Base-by-base conservation (phyloP, 2,888 invertebrate species). In the Morinoia aosen region DNA sequence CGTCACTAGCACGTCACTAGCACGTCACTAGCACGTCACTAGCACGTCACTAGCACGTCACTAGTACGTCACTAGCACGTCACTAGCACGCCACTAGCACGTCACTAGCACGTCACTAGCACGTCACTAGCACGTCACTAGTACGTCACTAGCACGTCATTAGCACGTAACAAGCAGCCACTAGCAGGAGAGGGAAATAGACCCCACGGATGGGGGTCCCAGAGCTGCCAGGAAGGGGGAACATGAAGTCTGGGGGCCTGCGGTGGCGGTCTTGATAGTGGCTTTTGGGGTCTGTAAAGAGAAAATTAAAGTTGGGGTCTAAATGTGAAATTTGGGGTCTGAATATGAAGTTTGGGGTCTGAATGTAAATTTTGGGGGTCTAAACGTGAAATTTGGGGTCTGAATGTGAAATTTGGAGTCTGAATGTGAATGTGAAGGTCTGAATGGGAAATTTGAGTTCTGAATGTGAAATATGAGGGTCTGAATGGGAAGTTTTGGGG, bases 241-340 rank as follows among this genome's bases (percentile, higher is more conserved):
- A 93, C 33, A 57, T 56, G 57, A 93, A 93, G 57, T 93, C 93
- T 16, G 56, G n/a, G 57, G 93, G 93, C 33, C 93, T 56, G 58
- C 93, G 93, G 57, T 93, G 90, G 10, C 90, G 90, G 48, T 90
- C 90, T 90, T 90, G 93, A 58, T 93, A 93, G 57, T 57, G 57
- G 57, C 93, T 57, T 57, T 93, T 93, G 58, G 93, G 93, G 57
- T 93, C 93, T 93, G 93, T 0, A 40, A 40, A 0, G 57, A 93
- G 93, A 33, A 56, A 57, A 57, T 57, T 4, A 57, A 25, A 40
- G 10, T 90, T 90, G 39, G 39, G 48, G 12, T 33, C 19, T 25
- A 8, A 88, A 16, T 61, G 19, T 61, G 61, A 61, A 61, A 61
- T 61, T 61, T 61, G 61, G 61, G 61, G 12, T 25, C 12, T 88